phyloP scores from a whole-genome alignment of 1,140 invertebrate genomes.

The Contarinia nasturtii region DNA sequence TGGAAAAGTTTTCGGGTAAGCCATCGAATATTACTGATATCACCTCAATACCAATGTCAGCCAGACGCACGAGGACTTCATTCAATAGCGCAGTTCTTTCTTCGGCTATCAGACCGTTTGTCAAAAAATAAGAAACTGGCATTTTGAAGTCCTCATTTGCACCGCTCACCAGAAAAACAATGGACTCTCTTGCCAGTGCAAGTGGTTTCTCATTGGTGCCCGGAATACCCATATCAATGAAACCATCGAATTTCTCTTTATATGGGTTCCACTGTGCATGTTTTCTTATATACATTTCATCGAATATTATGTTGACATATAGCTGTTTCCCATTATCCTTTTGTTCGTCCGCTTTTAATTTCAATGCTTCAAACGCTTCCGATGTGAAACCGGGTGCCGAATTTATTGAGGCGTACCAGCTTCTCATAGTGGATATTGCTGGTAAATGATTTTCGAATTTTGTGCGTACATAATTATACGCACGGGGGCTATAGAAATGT shows the following conservation, averaged over 20 bases:
- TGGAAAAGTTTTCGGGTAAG: background rate
- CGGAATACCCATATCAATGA: background rate
- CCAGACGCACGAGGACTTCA: background rate
- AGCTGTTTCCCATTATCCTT: background rate
- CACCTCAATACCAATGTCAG: background rate
- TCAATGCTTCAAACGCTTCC: background rate
- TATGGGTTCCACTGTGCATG: background rate
- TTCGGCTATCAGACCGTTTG: background rate
- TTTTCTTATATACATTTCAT: background rate
- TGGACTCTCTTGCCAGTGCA: slow-evolving; percentile 1
- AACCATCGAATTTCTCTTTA: background rate
- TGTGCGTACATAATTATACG: slow-evolving; percentile 17
- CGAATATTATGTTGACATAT: background rate
- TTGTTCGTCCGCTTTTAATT: background rate
- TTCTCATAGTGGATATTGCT: slow-evolving; percentile 12
- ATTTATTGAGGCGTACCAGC: slow-evolving; percentile 13
- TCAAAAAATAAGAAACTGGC: background rate
- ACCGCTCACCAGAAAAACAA: slow-evolving; percentile 4
- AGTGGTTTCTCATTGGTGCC: background rate
- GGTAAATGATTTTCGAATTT: slow-evolving; percentile 15
- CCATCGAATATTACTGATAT: background rate
- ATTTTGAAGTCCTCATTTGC: background rate
- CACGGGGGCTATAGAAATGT: slow-evolving; percentile 17
- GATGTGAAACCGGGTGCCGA: background rate
- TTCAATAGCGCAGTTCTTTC: background rate